A percentile compares a stretch with the other conserved stretches of the same genome.
These are phyloP conservation scores for Paratilapia polleni DNA, from an alignment of 2,113 vertebrate genomes.

Conservation along the genomic window DNA sequence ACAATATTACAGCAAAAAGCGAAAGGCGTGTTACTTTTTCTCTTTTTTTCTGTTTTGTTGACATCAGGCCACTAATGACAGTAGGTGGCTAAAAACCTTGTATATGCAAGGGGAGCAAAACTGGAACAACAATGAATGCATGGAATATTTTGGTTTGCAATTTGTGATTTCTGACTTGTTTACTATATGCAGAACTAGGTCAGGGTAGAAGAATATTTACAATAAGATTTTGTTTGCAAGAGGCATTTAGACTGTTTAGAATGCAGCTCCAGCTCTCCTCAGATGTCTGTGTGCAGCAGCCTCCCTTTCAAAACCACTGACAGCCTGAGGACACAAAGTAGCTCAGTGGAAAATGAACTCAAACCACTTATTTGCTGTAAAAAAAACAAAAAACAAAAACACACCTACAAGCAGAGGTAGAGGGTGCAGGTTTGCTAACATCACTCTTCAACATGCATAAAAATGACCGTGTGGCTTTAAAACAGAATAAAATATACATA, in stretches of 20 bases:
- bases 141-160: neutral
- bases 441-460: constrained; percentile 21
- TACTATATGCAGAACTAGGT: neutral
- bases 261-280: constrained; percentile 54
- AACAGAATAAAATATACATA: constrained; percentile 6
- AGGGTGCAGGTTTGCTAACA: constrained; percentile 22
- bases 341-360: constrained; percentile 57
- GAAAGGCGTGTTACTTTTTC: neutral
- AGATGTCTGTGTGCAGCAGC: constrained; percentile 48
- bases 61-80: neutral
- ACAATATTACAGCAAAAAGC: neutral
- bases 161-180: neutral
- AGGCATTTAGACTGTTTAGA: constrained; percentile 58
- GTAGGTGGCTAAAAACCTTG: too few species aligned
- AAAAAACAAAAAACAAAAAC: neutral
- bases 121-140: neutral
- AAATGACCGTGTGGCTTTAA: constrained; percentile 32
- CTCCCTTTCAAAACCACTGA: constrained; percentile 62
- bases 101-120: too few species aligned
- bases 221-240: constrained; percentile 51
- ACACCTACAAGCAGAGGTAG: constrained; percentile 20
- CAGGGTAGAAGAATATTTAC: neutral
- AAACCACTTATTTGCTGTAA: constrained; percentile 20
- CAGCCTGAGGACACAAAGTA: constrained; percentile 70
- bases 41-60: neutral